phyloP scores from a whole-genome alignment of 1,140 invertebrate genomes.

The Hylyphantes graminicola region DNA sequence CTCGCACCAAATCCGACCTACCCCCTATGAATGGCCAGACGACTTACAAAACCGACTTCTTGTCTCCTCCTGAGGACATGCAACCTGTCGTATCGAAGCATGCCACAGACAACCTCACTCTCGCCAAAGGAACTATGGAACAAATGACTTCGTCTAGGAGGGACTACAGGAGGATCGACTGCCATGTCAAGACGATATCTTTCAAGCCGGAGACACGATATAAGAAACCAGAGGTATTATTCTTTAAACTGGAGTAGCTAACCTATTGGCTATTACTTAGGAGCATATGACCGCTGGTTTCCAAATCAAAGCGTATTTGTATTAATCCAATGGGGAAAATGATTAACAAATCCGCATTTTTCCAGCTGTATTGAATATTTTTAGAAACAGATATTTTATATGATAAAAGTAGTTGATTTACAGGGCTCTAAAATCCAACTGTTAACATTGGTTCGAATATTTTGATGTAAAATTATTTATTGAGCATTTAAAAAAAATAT shows the following conservation, averaged over 20 bases:
- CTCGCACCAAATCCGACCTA: neutral
- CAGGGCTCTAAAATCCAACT: too few species aligned
- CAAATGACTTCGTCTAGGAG: constrained; percentile 23
- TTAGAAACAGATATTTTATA: too few species aligned
- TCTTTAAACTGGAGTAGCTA: neutral
- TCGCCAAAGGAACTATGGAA: constrained; percentile 33
- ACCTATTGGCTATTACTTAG: too few species aligned
- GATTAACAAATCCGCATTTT: too few species aligned
- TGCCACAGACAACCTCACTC: constrained; percentile 15
- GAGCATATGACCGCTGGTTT: too few species aligned
- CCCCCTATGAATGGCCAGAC: constrained; percentile 4
- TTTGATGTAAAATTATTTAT: too few species aligned
- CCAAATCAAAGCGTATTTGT: too few species aligned
- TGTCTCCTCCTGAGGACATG: constrained; percentile 35
- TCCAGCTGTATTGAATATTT: too few species aligned
- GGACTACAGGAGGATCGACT: neutral
- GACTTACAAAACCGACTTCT: constrained; percentile 38
- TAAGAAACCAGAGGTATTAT: constrained; percentile 30
- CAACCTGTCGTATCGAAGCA: neutral
- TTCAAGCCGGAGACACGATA: constrained; percentile 21
- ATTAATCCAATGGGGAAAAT: too few species aligned
- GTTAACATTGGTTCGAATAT: too few species aligned
- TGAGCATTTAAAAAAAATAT: too few species aligned
- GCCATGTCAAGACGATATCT: neutral
- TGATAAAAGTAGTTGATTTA: too few species aligned